Base-by-base conservation (phyloP, 1,140 invertebrate species). In the Coelopa frigida region DNA sequence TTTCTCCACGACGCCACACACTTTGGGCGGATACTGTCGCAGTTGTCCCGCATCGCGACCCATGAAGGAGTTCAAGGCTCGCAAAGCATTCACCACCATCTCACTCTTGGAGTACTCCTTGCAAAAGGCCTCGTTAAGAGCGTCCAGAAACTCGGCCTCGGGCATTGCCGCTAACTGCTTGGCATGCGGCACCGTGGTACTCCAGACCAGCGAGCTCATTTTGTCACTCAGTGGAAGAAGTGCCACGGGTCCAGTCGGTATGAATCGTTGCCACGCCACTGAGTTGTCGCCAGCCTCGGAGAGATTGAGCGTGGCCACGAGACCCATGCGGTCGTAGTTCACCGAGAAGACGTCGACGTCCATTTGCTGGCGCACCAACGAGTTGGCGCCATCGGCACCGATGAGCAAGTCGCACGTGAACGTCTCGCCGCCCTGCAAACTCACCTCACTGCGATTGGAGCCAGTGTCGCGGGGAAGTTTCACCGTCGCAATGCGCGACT, bases 221-320 rank as follows among this genome's bases (percentile, higher is more conserved):
- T 75, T 75, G 32, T 83, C 76, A 48, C 79, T 82, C 5, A 96
- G 71, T 73, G 95, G 95, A 27, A 99, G 72, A 24, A 98, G 61
- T 12, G 94, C 95, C 23, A 99, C 78, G 0, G 93, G 90, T 4
- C 94, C 94, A 15, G 77, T 84, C 3, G 91, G 86, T 44, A 96
- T 70, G 73, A 98, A 98, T 49, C 92, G 78, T 70, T 99, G 95
- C 93, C 94, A 99, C 0, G 94, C 95, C 24, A 89, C 85, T 27
- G 76, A 76, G 70, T 95, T 94, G 48, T 83, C 79, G 18, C 52
- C 58, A 42, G 56, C 55, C 63, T 89, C 83, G 18, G 77, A 76
- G 47, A 95, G 69, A 50, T 87, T 69, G 15, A 98, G 66, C 1
- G 92, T 95, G 5, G 91, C 91, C 11, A 98, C 94, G 27, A 98